Percentiles rank a stretch among this genome's conserved stretches.
These are phyloP conservation scores for Xanthorhoe designata DNA, from an alignment of 2,888 invertebrate genomes.

Conservation along the genomic window DNA sequence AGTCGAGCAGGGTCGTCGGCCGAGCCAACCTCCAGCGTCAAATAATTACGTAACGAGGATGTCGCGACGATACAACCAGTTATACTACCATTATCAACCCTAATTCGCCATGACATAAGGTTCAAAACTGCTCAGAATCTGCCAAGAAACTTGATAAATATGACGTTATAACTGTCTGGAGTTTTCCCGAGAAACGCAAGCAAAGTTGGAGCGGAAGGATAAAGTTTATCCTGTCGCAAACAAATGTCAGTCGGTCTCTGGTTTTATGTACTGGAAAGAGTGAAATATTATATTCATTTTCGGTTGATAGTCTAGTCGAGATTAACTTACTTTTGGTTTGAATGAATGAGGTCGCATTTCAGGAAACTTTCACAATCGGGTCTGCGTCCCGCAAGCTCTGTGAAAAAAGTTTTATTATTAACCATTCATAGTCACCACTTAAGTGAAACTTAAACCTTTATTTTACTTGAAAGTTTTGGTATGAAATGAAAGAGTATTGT, in stretches of 20 bases:
- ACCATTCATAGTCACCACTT: conserved; percentile 33
- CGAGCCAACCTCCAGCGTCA: conserved; percentile 66
- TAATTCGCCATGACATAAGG: conserved; percentile 41
- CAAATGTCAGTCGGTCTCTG: conserved; percentile 46
- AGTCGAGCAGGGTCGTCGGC: conserved; percentile 79
- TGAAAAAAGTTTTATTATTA: conserved; percentile 42
- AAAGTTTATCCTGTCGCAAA: conserved; percentile 50
- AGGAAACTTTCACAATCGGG: conserved; percentile 53
- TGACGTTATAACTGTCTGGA: conserved; percentile 53
- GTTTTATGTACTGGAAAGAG: conserved; percentile 43
- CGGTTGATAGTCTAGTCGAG: conserved; percentile 30
- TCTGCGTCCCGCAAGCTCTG: conserved; percentile 53
- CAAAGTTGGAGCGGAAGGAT: conserved; percentile 48
- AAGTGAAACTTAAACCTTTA: not conserved
- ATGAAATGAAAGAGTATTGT: not conserved
- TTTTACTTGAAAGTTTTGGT: not conserved
- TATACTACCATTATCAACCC: conserved; percentile 47
- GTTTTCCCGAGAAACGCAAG: conserved; percentile 50
- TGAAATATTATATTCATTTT: conserved; percentile 44
- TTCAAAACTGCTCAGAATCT: conserved; percentile 46
- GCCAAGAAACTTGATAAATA: conserved; percentile 49
- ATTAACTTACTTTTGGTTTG: conserved; percentile 61
- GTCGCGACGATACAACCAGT: conserved; percentile 59
- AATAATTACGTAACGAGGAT: conserved; percentile 77
- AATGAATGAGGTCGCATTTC: conserved; percentile 55